Evolutionary conservation across 2,797 vertebrate species (phyloP).

Genomic region (Pseudopleuronectes americanus): DNA sequence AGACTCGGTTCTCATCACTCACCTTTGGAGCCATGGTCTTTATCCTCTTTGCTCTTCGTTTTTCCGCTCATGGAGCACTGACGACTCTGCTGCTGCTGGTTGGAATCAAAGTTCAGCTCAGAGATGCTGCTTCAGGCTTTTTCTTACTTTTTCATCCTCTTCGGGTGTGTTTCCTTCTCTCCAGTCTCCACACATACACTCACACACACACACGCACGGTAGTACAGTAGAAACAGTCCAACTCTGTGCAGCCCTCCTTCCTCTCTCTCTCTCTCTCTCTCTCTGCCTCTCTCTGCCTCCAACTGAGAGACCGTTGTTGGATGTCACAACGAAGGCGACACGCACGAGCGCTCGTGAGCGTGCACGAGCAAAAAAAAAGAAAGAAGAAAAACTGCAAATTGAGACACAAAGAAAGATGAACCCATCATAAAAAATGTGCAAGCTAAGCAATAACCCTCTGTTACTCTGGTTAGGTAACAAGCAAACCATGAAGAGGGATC

Average conservation of each 20-base stretch:
- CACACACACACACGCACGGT: neutral
- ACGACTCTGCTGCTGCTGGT: conserved; percentile 51
- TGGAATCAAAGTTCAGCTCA: conserved; percentile 58
- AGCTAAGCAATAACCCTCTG: neutral
- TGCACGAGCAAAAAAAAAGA: conserved; percentile 20
- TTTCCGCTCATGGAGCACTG: conserved; percentile 93
- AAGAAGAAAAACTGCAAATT: neutral
- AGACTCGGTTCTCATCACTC: conserved; percentile 60
- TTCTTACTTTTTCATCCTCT: conserved; percentile 59
- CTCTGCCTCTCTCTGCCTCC: neutral
- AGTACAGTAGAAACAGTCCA: conserved; percentile 2
- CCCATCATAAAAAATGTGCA: too few relatives aligned
- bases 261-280: too few relatives aligned
- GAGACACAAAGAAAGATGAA: conserved; percentile 37
- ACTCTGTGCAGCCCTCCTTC: conserved; percentile 5
- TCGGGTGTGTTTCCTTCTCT: neutral
- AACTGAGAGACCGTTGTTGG: neutral
- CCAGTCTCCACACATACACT: too few relatives aligned
- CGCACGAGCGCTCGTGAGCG: conserved; percentile 13
- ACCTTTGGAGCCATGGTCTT: conserved; percentile 92
- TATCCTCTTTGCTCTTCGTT: conserved; percentile 92
- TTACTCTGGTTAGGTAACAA: neutral
- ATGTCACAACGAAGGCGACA: too few relatives aligned
- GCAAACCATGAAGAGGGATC: too few relatives aligned
- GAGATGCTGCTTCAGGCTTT: conserved; percentile 4